A percentile compares a stretch with the other conserved stretches of the same genome.
Conservation (phyloP, 2,888 invertebrate genomes). For the Hirtodrosophila duncani region DNA sequence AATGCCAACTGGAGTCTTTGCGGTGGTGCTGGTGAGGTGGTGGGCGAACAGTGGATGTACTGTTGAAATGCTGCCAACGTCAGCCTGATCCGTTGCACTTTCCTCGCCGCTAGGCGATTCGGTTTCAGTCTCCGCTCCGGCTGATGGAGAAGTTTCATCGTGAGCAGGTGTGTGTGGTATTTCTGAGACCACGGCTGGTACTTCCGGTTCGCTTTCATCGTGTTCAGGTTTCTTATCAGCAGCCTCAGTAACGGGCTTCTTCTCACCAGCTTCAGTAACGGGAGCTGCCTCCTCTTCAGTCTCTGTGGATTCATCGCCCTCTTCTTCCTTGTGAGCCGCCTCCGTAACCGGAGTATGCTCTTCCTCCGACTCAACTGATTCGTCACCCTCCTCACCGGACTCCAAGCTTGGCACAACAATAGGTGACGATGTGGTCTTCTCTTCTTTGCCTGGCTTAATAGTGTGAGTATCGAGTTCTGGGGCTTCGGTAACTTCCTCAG, state of each 20-base stretch:
- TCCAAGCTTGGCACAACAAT: conserved; percentile 53
- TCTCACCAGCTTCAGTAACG: conserved; percentile 39
- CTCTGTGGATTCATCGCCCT: conserved; percentile 33
- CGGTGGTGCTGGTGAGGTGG: conserved; percentile 39
- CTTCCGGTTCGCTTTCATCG: conserved; percentile 33
- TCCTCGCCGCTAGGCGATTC: conserved; percentile 35
- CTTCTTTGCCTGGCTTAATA: conserved; percentile 22
- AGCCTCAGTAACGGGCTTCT: conserved; percentile 40
- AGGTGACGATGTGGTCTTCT: conserved; percentile 39
- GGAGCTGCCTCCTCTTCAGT: conserved; percentile 33
- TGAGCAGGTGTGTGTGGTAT: conserved; percentile 26
- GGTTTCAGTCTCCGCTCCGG: too few species aligned
- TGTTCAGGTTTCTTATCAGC: conserved; percentile 46
- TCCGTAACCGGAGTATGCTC: conserved; percentile 46
- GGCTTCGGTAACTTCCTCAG: conserved; percentile 28
- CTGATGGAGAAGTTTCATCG: conserved; percentile 25
- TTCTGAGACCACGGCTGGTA: conserved; percentile 41
- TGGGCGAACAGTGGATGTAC: conserved; percentile 67
- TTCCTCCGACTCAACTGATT: conserved; percentile 69
- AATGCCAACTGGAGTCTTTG: conserved; percentile 36
- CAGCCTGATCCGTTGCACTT: conserved; percentile 32
- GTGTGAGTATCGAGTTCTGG: conserved; percentile 25
- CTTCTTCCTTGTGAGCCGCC: conserved; percentile 33
- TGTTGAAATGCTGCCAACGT: conserved; percentile 45
- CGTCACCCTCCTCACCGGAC: conserved; percentile 61